Percentiles rank a stretch among this genome's conserved stretches.
These are phyloP conservation scores for Hucho hucho DNA, from an alignment of 2,113 vertebrate genomes.

Conservation along the genomic window DNA sequence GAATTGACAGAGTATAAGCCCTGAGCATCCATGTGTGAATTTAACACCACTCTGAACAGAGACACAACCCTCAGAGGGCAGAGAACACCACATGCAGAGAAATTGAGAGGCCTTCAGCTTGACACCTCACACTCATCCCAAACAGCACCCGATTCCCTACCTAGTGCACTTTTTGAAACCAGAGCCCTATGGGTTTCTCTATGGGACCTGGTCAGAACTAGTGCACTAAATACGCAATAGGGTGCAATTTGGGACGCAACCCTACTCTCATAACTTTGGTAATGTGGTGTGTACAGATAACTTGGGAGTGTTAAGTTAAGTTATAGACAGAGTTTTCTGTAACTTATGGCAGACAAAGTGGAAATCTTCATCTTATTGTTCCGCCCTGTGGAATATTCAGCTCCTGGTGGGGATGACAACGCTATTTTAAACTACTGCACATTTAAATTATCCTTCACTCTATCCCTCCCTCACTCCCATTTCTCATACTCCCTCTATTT, in stretches of 20 bases:
- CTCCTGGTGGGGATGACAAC: neutral
- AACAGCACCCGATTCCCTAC: too few species aligned
- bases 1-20: slow-evolving; percentile 12
- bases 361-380: neutral
- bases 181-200: too few species aligned
- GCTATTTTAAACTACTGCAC: neutral
- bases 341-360: neutral
- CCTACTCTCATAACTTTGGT: slow-evolving; percentile 37
- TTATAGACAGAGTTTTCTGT: neutral
- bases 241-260: too few species aligned
- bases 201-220: too few species aligned
- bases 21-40: slow-evolving; percentile 41
- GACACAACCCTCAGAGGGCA: slow-evolving; percentile 15
- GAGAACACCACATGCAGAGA: slow-evolving; percentile 1
- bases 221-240: too few species aligned
- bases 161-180: too few species aligned
- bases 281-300: slow-evolving; percentile 41
- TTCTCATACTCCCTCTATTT: too few species aligned
- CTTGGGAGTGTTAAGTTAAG: slow-evolving; percentile 14
- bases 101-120: slow-evolving; percentile 26
- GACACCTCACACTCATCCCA: neutral
- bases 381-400: neutral
- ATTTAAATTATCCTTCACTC: neutral
- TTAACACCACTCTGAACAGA: slow-evolving; percentile 24
- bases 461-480: neutral